Percentiles rank a stretch among this genome's conserved stretches.
Evolutionary conservation across 2,797 vertebrate species (phyloP).

Genomic region (Urocyon cinereoargenteus): DNA sequence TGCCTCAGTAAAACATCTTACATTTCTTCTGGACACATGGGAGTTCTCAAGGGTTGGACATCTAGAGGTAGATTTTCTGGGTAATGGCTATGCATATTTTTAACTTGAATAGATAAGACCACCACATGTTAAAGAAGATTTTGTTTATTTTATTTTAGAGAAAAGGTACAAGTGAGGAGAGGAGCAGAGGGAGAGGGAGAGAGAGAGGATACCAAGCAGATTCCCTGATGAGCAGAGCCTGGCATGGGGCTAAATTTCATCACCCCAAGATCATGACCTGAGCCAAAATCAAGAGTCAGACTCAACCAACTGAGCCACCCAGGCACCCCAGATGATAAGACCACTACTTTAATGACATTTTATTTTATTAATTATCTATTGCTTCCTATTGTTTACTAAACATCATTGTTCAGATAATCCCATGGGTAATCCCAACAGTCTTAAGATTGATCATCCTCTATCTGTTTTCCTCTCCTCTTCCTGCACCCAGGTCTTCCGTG

Average conservation of each 20-base stretch:
- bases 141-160: not conserved
- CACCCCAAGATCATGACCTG: not conserved
- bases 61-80: not conserved
- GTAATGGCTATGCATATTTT: not conserved
- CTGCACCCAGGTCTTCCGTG: fast-evolving
- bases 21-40: not conserved
- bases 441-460: not conserved
- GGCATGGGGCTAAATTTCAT: not conserved
- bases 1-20: not conserved
- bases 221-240: not conserved
- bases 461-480: too few species aligned
- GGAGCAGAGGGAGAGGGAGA: not conserved
- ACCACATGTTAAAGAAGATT: not conserved
- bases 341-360: not conserved
- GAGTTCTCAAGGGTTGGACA: not conserved
- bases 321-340: not conserved
- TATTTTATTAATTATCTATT: not conserved
- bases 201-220: not conserved
- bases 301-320: not conserved
- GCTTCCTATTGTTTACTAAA: not conserved
- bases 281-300: not conserved
- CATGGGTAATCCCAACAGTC: fast-evolving
- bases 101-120: not conserved
- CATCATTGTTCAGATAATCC: not conserved
- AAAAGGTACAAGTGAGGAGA: not conserved